Evolutionary conservation across 2,888 invertebrate species (phyloP).

Genomic region (Homarus gammarus): DNA sequence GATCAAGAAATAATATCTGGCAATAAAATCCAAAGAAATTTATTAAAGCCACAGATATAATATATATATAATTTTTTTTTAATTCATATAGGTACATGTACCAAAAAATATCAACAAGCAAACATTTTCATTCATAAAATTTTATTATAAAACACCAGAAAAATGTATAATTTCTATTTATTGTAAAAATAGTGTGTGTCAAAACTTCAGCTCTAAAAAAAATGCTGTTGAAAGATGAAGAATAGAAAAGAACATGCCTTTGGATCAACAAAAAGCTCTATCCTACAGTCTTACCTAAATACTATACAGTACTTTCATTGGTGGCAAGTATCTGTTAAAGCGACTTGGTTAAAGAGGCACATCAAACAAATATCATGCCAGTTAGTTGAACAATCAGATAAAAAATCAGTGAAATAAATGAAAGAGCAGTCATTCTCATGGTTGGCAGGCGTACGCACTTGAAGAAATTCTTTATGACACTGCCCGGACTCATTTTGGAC

Average conservation of each 20-base stretch:
- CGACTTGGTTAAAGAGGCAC: conserved; percentile 18
- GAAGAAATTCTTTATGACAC: conserved; percentile 97
- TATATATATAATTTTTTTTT: too few species aligned
- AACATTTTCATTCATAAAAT: neutral
- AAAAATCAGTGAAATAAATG: neutral
- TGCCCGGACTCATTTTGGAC: conserved; percentile 89
- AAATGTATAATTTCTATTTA: neutral
- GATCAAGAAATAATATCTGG: neutral
- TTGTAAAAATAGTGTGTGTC: too few species aligned
- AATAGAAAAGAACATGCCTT: neutral
- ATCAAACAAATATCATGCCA: conserved; percentile 59
- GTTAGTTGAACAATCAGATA: conserved; percentile 44
- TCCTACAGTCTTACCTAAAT: neutral
- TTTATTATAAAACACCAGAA: neutral
- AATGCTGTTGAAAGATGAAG: neutral
- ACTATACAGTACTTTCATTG: neutral
- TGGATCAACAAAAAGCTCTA: neutral
- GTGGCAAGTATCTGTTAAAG: neutral
- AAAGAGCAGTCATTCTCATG: conserved; percentile 41
- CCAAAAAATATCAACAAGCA: neutral
- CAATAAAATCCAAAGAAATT: neutral
- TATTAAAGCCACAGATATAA: neutral
- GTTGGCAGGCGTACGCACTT: conserved; percentile 85
- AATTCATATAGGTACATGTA: neutral
- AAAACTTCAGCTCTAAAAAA: neutral